These are phyloP conservation scores for Trachymyrmex septentrionalis DNA, from an alignment of 1,140 invertebrate genomes.

Conservation along the genomic window DNA sequence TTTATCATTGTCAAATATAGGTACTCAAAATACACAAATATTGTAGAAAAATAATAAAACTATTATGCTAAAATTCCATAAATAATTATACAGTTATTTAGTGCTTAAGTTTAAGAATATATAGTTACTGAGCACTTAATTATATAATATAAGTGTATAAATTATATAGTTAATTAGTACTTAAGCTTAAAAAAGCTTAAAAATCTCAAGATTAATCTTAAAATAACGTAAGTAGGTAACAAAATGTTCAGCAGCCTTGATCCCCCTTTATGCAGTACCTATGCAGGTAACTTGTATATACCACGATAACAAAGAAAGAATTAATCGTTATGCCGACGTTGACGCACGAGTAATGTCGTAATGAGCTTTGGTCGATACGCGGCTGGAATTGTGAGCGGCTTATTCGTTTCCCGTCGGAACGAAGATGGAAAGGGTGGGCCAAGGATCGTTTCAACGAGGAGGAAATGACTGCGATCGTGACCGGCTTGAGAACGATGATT, in stretches of 20 bases:
- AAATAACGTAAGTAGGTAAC: neutral
- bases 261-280: neutral
- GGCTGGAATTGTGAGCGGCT: conserved; percentile 53
- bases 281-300: neutral
- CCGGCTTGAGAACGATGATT: conserved; percentile 38
- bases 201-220: neutral
- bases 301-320: neutral
- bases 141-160: no score
- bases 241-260: neutral
- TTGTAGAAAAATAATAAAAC: neutral
- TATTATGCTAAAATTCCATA: neutral
- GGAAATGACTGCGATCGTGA: conserved; percentile 56
- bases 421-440: neutral
- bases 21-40: neutral
- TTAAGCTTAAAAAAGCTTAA: neutral
- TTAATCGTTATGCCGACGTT: conserved; percentile 31
- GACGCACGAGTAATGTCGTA: conserved; percentile 69
- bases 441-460: conserved; percentile 1
- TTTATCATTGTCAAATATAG: conserved; percentile 3
- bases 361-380: conserved; percentile 61
- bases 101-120: no score
- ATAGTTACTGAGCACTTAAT: no score
- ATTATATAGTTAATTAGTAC: neutral
- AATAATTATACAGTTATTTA: neutral
- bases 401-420: neutral